Base-by-base conservation (phyloP, 1,140 invertebrate genomes). In the Macrostomum lignano region DNA sequence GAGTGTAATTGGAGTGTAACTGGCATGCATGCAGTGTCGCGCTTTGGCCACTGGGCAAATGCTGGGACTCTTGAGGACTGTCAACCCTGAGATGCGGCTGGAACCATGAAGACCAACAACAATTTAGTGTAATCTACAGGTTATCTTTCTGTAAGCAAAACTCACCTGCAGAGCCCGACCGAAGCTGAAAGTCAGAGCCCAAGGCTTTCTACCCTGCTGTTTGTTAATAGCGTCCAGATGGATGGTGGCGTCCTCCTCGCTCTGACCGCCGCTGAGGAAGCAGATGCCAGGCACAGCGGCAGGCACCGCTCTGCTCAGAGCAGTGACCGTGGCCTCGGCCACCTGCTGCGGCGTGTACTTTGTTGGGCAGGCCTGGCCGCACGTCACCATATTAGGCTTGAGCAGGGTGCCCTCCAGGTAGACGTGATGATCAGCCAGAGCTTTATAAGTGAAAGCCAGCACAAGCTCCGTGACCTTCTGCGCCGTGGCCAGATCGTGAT, bases 311-410 rank as follows among this genome's bases (percentile, higher is more conserved):
- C 34, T 34, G 13, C 70, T 65, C 7, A 94, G 61, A 39, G 81
- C 78, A 9, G 69, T 71, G 0, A 91, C 75, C 1, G 86, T 94
- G 1, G 79, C 82, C 11, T 62, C 51, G 13, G 62, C 67, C 43
- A 65, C 71, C 44, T 91, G 69, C 42, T 71, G 64, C n/a, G 77
- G 66, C 10, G 46, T 67, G 43, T 63, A 69, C 42, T 70, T 74
- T 35, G 64, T 72, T 3, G 47, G 0, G 47, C 68, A 73, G 2
- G 64, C 66, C 59, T 84, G 75, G 26, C 57, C 81, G 35, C 77
- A 66, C 9, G 77, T 86, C 6, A 77, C 77, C 82, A 96, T 96
- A 66, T 96, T 96, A 9, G 88, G 86, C 56, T 96, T 96, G 35
- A 96, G 64, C 3, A 98, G 66, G 14, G 84, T 93, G 44, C 88